Evolutionary conservation across 2,888 invertebrate species (phyloP).

Genomic region (Spodoptera littoralis): DNA sequence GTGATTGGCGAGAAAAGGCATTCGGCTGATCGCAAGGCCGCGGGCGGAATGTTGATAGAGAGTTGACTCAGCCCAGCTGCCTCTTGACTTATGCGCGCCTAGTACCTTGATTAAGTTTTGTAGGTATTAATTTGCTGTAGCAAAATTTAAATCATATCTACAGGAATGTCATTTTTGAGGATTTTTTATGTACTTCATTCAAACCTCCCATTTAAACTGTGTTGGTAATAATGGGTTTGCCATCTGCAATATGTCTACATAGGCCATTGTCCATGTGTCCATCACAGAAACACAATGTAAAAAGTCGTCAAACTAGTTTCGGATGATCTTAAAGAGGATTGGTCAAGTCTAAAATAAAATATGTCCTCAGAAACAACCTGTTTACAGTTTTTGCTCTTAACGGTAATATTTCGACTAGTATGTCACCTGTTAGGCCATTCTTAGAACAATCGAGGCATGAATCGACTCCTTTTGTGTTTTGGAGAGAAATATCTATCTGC

Average conservation of each 20-base stretch:
- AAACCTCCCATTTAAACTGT: no score
- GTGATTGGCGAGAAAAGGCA: conserved; percentile 63
- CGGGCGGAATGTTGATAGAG: conserved; percentile 77
- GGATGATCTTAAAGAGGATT: conserved; percentile 6
- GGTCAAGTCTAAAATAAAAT: conserved; percentile 7
- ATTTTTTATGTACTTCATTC: no score
- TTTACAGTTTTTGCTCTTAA: conserved; percentile 30
- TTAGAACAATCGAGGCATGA: background rate
- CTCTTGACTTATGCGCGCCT: conserved; percentile 67
- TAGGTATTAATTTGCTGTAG: conserved; percentile 4
- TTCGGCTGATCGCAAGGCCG: conserved; percentile 70
- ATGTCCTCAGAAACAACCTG: conserved; percentile 24
- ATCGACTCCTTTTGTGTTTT: background rate
- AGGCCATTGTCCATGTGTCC: background rate
- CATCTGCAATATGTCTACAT: no score
- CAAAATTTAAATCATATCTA: no score
- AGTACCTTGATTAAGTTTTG: conserved; percentile 55
- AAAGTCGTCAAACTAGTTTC: conserved; percentile 29
- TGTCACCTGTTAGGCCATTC: conserved; percentile 28
- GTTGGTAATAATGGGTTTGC: no score
- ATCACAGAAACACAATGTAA: conserved; percentile 15
- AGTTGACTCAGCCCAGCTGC: conserved; percentile 67
- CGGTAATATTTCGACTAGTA: conserved; percentile 33
- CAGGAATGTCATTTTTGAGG: no score
- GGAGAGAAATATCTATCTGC: no score